phyloP scores from a whole-genome alignment of 1,140 invertebrate genomes.

The Octopus bimaculoides region DNA sequence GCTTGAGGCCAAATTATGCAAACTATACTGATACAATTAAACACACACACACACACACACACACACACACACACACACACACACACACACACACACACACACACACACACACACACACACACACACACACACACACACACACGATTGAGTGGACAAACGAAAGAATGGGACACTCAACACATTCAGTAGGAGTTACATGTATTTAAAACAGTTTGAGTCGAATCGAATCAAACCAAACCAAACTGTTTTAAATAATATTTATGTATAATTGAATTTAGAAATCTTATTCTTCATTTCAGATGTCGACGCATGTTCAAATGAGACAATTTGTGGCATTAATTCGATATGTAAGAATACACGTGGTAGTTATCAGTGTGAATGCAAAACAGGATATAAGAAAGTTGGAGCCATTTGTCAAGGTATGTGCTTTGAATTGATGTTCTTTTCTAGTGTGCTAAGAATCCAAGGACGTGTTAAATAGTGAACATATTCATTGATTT shows the following conservation, averaged over 20 bases:
- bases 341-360: conserved; percentile 27
- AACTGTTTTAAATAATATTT: no score
- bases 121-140: not conserved
- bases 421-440: not conserved
- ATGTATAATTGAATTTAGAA: no score
- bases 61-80: not conserved
- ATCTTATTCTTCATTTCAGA: conserved; percentile 18
- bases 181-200: not conserved
- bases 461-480: no score
- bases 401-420: conserved; percentile 16
- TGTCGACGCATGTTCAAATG: conserved; percentile 27
- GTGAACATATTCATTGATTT: no score
- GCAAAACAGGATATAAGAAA: conserved; percentile 22
- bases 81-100: not conserved
- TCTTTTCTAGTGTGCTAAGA: no score
- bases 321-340: conserved; percentile 16
- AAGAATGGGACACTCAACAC: not conserved
- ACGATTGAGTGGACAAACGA: not conserved
- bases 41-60: not conserved
- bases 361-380: conserved; percentile 29
- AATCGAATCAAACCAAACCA: not conserved
- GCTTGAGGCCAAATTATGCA: no score
- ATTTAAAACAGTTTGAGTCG: not conserved
- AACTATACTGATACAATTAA: not conserved
- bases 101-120: conserved; percentile 2